A percentile compares a stretch with the other conserved stretches of the same genome.
These are phyloP conservation scores for Lysiphlebus fabarum DNA, from an alignment of 1,140 invertebrate genomes.

Conservation along the genomic window DNA sequence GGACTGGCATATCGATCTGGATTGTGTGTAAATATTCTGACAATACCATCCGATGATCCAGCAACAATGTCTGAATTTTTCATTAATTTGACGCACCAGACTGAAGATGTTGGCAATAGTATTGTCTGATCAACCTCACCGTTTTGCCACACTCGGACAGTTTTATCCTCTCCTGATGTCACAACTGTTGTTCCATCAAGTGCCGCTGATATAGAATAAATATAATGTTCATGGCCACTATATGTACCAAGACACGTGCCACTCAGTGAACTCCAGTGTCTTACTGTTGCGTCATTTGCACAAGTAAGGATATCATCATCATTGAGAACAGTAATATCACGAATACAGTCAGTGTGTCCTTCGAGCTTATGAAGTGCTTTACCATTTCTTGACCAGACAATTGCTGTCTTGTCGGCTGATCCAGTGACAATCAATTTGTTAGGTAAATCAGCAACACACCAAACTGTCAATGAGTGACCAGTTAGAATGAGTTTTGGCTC, in stretches of 20 bases:
- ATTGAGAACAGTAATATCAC: conserved; percentile 69
- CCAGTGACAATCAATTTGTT: conserved; percentile 72
- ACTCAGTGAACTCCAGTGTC: conserved; percentile 71
- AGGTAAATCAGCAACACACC: conserved; percentile 71
- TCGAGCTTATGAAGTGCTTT: conserved; percentile 53
- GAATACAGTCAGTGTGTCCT: conserved; percentile 89
- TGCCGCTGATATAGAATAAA: conserved; percentile 61
- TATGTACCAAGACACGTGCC: conserved; percentile 77
- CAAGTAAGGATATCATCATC: conserved; percentile 78
- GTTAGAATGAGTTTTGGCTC: conserved; percentile 59
- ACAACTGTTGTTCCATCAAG: conserved; percentile 54
- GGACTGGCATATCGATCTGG: conserved; percentile 65
- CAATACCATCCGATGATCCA: conserved; percentile 81
- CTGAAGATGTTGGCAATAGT: conserved; percentile 76
- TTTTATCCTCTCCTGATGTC: conserved; percentile 82
- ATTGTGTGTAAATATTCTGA: conserved; percentile 80
- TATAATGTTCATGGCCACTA: conserved; percentile 78
- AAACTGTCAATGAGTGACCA: conserved; percentile 85
- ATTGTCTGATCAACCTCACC: conserved; percentile 70
- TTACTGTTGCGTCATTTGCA: conserved; percentile 84
- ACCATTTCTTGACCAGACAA: conserved; percentile 71
- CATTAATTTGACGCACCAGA: conserved; percentile 83
- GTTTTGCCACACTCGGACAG: conserved; percentile 79
- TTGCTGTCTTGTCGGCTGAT: conserved; percentile 88
- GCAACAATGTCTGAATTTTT: conserved; percentile 87